Percentiles rank a stretch among this genome's conserved stretches.
phyloP scores from a whole-genome alignment of 2,113 vertebrate genomes.

The Petaurus breviceps region DNA sequence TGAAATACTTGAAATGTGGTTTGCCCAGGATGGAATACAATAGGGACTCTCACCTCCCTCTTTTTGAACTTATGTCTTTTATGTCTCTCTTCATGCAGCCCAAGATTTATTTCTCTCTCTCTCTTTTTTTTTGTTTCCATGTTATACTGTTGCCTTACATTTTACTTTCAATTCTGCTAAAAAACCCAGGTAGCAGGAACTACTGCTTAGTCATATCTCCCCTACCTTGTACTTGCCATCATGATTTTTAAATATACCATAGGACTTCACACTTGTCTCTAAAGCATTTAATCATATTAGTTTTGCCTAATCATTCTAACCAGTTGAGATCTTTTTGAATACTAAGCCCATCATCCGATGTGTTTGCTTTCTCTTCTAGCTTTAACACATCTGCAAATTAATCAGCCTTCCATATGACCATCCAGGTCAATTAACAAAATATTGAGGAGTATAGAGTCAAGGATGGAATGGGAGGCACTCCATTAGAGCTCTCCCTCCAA shows the following conservation, averaged over 20 bases:
- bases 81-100: not conserved
- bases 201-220: not conserved
- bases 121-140: not conserved
- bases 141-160: not conserved
- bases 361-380: not conserved
- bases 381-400: not conserved
- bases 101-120: not conserved
- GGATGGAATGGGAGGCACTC: not conserved
- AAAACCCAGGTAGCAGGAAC: not conserved
- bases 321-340: not conserved
- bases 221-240: not conserved
- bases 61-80: not conserved
- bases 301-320: not conserved
- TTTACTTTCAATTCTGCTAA: not conserved
- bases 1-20: not conserved
- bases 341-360: not conserved
- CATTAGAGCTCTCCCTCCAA: not conserved
- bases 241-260: not conserved
- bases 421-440: not conserved
- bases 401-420: not conserved
- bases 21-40: not conserved
- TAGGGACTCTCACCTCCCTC: not conserved
- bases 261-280: not conserved
- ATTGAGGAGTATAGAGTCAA: not conserved
- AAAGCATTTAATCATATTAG: not conserved